These are phyloP conservation scores for Petrolisthes cinctipes DNA, from an alignment of 2,888 invertebrate species.

Conservation along the genomic window DNA sequence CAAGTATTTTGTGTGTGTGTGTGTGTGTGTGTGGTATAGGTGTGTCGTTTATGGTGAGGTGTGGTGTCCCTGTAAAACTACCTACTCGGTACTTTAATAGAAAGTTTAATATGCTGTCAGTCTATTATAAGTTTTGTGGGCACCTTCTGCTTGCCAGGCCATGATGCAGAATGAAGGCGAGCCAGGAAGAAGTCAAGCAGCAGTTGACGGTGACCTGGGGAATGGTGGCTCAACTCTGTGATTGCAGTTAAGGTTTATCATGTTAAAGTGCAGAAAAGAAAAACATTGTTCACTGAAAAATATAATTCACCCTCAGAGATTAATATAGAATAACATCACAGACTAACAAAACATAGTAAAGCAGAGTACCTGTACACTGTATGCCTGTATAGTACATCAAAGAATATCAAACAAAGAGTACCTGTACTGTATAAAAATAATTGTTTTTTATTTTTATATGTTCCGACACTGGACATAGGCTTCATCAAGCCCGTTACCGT, in stretches of 20 bases:
- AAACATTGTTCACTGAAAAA: background rate
- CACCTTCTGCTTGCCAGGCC: slow-evolving; percentile 59
- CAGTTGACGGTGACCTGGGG: slow-evolving; percentile 46
- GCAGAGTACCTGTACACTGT: too few relatives aligned
- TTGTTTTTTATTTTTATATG: too few relatives aligned
- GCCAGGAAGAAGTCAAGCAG: slow-evolving; percentile 51
- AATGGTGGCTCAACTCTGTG: slow-evolving; percentile 53
- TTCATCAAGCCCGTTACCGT: too few relatives aligned
- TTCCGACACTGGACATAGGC: too few relatives aligned
- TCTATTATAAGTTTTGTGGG: background rate
- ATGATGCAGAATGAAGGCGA: slow-evolving; percentile 42
- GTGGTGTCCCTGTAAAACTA: too few relatives aligned
- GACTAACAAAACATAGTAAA: background rate
- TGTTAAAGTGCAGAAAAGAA: background rate
- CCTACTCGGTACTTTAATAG: too few relatives aligned
- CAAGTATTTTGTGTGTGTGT: too few relatives aligned
- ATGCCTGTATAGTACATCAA: too few relatives aligned
- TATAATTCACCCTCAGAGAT: background rate
- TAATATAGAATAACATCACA: background rate
- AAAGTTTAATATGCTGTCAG: background rate
- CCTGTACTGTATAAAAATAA: too few relatives aligned
- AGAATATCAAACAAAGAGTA: too few relatives aligned
- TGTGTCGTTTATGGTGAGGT: too few relatives aligned
- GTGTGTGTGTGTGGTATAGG: too few relatives aligned
- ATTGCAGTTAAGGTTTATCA: slow-evolving; percentile 18